Evolutionary conservation across 2,797 vertebrate genomes (phyloP), one percentile per base, ranked within the genome.

Genomic region (Coregonus suidteri): DNA sequence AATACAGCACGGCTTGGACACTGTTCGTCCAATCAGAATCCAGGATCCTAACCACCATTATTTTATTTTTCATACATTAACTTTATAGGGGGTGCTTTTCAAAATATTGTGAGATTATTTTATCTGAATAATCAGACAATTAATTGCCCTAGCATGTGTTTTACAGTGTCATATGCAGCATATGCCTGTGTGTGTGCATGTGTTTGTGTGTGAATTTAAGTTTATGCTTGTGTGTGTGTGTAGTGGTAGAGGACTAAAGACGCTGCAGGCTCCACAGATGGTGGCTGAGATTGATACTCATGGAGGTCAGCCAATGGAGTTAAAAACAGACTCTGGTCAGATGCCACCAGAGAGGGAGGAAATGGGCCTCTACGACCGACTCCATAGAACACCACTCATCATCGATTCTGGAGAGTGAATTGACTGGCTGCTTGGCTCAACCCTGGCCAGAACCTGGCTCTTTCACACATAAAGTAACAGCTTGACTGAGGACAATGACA

Each of bases 271-370:
- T 62, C 73, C 78, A 76, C 86, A 89, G 85, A 89, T 86, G 86
- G 83, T 80, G 80, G 53, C 47, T 16, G 83, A 83, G 76, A 82
- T 73, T 83, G 80, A 83, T 79, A 80, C 80, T 18, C 52, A 3
- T 78, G 80, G 80, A 88, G 88, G 88, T 84, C 86, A 80, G 81
- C 85, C 83, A 86, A 73, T 74, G 35, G 69, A 80, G 79, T 85
- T 25, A 41, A 77, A 65, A 65, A 82, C 77, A 7, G 37, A 35
- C 74, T 52, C 51, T 53, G 53, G 59, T 73, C 14, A 37, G 70
- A n/a, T 68, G 71, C 71, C 34, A 52, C 2, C 56, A 18, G n/a
- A 59, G 16, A 59, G 15, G 2, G 18, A 13, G 72, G 64, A 77
- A 72, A 30, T 2, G 62, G 37, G n/a, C n/a, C 73, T 30, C 56